Evolutionary conservation across 2,888 invertebrate species (phyloP).

Genomic region (Platycheirus rosarum): DNA sequence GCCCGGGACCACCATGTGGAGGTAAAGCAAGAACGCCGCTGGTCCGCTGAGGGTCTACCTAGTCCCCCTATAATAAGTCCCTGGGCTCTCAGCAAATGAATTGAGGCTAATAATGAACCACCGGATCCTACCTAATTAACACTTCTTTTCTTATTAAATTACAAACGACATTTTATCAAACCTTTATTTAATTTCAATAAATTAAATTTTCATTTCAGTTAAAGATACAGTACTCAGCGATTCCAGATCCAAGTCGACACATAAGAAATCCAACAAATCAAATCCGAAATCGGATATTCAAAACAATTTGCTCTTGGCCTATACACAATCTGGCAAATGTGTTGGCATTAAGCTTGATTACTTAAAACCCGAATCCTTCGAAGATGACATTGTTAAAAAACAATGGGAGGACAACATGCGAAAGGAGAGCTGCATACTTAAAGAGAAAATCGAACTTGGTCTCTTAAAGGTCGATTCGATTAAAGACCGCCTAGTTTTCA

Average conservation of each 20-base stretch:
- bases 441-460: constrained; percentile 85
- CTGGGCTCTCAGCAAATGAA: too few species aligned
- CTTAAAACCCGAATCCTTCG: constrained; percentile 85
- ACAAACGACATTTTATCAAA: too few species aligned
- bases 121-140: too few species aligned
- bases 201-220: constrained; percentile 27
- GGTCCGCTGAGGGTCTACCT: too few species aligned
- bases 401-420: constrained; percentile 87
- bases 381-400: constrained; percentile 85
- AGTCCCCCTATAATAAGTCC: too few species aligned
- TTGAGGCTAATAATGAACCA: too few species aligned
- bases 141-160: too few species aligned
- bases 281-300: constrained; percentile 56
- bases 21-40: too few species aligned
- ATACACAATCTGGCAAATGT: constrained; percentile 85
- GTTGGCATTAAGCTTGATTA: constrained; percentile 87
- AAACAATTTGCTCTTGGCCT: constrained; percentile 85
- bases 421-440: constrained; percentile 85
- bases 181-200: background rate
- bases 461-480: constrained; percentile 85
- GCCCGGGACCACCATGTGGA: too few species aligned
- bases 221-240: constrained; percentile 47
- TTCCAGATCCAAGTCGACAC: constrained; percentile 35
- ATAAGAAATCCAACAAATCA: constrained; percentile 43
- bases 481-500: constrained; percentile 85